Percentiles rank a stretch among this genome's conserved stretches.
Evolutionary conservation across 2,888 invertebrate species (phyloP).

Genomic region (Pantelozetes paolii): DNA sequence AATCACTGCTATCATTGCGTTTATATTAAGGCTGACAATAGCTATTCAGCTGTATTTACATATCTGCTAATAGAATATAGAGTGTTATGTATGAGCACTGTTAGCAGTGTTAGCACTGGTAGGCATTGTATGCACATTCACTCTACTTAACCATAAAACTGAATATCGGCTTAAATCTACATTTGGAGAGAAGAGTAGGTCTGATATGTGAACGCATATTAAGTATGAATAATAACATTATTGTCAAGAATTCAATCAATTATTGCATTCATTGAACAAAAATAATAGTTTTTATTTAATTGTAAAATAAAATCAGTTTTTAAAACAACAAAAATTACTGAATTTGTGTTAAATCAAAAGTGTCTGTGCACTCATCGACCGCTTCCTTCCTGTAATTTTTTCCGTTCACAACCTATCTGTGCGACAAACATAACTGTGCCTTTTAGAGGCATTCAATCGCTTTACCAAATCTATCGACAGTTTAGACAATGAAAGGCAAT

Average conservation of each 20-base stretch:
- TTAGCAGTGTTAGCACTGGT: no score
- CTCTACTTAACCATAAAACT: not conserved
- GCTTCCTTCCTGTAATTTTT: constrained; percentile 35
- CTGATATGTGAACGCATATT: not conserved
- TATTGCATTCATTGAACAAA: not conserved
- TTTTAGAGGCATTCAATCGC: not conserved
- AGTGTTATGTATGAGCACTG: constrained; percentile 1
- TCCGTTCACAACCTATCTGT: constrained; percentile 9
- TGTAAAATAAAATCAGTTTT: not conserved
- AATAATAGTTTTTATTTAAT: not conserved
- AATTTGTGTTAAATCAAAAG: constrained; percentile 25
- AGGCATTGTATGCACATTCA: not conserved
- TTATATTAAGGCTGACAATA: not conserved
- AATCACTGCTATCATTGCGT: constrained; percentile 31
- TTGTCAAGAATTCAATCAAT: not conserved
- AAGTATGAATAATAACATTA: constrained; percentile 18
- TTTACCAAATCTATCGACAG: constrained; percentile 17
- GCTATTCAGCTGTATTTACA: constrained; percentile 33
- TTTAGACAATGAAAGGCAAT: not conserved
- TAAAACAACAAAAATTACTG: not conserved
- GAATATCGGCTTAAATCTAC: constrained; percentile 17
- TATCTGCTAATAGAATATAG: constrained; percentile 34
- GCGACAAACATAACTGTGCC: not conserved
- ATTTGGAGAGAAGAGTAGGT: not conserved
- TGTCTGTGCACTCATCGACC: constrained; percentile 1